phyloP scores from a whole-genome alignment of 2,888 invertebrate genomes.

The Drosophila antonietae region DNA sequence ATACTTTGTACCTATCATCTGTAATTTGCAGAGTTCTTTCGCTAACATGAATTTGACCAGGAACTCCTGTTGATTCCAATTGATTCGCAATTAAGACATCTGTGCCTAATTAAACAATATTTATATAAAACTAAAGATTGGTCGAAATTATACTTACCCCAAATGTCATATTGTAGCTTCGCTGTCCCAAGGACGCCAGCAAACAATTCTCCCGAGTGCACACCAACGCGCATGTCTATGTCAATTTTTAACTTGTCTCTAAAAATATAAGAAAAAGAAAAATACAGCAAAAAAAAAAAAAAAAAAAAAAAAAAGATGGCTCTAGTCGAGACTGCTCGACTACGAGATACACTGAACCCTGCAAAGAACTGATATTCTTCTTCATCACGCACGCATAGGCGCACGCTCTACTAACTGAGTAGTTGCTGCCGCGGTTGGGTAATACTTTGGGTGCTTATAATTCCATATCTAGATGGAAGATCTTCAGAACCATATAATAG shows the following conservation, averaged over 20 bases:
- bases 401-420: too few species aligned
- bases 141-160: constrained; percentile 87
- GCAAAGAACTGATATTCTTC: too few species aligned
- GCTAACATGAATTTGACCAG: constrained; percentile 95
- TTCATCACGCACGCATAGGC: too few species aligned
- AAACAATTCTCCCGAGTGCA: constrained; percentile 95
- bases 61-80: constrained; percentile 95
- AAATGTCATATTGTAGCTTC: constrained; percentile 98
- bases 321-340: too few species aligned
- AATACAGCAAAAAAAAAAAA: too few species aligned
- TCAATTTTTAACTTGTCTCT: constrained; percentile 89
- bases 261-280: background rate
- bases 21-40: constrained; percentile 90
- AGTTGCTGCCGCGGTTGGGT: too few species aligned
- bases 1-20: constrained; percentile 87
- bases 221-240: constrained; percentile 98
- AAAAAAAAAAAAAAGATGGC: too few species aligned
- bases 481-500: too few species aligned
- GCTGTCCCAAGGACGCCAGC: constrained; percentile 96
- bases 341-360: too few species aligned
- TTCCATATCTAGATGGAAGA: too few species aligned
- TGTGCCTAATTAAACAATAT: constrained; percentile 80
- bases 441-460: too few species aligned
- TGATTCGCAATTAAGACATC: constrained; percentile 97
- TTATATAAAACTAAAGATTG: background rate